Evolutionary conservation across 2,888 invertebrate genomes (phyloP).

Genomic region (Latrodectus elegans): DNA sequence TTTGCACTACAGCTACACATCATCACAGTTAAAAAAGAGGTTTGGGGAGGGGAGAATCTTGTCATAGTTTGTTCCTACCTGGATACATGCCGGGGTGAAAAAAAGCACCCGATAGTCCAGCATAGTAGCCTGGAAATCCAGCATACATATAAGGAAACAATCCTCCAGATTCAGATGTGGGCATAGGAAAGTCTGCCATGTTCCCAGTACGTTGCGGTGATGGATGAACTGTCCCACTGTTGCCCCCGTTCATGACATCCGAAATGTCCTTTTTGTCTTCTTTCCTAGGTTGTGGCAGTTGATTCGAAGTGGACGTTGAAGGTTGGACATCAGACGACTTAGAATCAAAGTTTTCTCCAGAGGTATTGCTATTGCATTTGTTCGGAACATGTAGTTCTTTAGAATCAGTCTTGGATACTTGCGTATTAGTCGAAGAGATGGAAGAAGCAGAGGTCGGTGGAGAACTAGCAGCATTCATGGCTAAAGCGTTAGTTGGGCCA

Average conservation of each 20-base stretch:
- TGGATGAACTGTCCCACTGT: conserved; percentile 40
- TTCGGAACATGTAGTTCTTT: conserved; percentile 33
- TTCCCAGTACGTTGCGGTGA: conserved; percentile 52
- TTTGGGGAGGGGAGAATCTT: conserved; percentile 36
- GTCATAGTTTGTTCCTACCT: conserved; percentile 72
- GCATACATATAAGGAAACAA: conserved; percentile 76
- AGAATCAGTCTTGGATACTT: conserved; percentile 32
- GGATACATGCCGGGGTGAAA: conserved; percentile 79
- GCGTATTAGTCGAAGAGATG: conserved; percentile 18
- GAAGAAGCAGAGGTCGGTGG: conserved; percentile 33
- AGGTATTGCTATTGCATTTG: conserved; percentile 37
- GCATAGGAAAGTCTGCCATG: conserved; percentile 71
- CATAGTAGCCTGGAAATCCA: conserved; percentile 75
- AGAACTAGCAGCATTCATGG: conserved; percentile 19
- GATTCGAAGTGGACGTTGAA: conserved; percentile 72
- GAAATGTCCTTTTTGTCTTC: conserved; percentile 75
- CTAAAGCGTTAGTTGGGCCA: conserved; percentile 43
- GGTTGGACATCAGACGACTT: conserved; percentile 18
- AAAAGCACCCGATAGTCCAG: conserved; percentile 76
- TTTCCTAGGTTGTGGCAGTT: conserved; percentile 70
- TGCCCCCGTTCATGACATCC: conserved; percentile 75
- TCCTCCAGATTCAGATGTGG: conserved; percentile 74
- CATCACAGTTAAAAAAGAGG: conserved; percentile 62
- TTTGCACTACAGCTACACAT: conserved; percentile 62
- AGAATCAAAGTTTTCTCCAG: conserved; percentile 14